Conservation (phyloP, 2,888 invertebrate genomes). For the Formica aserva region DNA sequence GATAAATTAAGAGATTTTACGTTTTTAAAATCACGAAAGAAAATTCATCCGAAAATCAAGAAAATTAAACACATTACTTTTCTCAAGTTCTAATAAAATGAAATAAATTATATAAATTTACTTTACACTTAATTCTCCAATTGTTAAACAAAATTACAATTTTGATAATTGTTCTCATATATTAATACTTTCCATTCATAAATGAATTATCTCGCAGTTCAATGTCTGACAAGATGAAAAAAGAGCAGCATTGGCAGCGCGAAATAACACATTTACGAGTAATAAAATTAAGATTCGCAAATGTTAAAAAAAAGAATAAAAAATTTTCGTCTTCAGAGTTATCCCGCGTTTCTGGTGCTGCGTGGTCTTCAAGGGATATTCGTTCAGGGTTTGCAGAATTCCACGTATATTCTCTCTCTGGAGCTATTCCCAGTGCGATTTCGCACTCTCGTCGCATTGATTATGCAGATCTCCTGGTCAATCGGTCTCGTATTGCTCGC, state of each 20-base stretch:
- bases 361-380: conserved; percentile 86
- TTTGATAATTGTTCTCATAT: neutral
- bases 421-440: conserved; percentile 86
- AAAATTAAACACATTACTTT: neutral
- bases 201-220: neutral
- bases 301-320: neutral
- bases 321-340: conserved; percentile 74
- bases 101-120: neutral
- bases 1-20: neutral
- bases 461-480: conserved; percentile 86
- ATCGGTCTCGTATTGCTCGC: conserved; percentile 85
- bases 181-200: neutral
- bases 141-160: neutral
- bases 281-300: neutral
- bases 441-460: conserved; percentile 86
- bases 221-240: neutral
- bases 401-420: conserved; percentile 86
- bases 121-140: neutral
- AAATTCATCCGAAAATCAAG: neutral
- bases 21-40: neutral
- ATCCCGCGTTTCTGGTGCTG: conserved; percentile 83
- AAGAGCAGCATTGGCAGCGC: neutral
- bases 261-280: neutral
- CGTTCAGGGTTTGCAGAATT: conserved; percentile 86
- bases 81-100: neutral